These are phyloP conservation scores for Lacerta agilis DNA, from an alignment of 2,797 vertebrate species.

Conservation along the genomic window DNA sequence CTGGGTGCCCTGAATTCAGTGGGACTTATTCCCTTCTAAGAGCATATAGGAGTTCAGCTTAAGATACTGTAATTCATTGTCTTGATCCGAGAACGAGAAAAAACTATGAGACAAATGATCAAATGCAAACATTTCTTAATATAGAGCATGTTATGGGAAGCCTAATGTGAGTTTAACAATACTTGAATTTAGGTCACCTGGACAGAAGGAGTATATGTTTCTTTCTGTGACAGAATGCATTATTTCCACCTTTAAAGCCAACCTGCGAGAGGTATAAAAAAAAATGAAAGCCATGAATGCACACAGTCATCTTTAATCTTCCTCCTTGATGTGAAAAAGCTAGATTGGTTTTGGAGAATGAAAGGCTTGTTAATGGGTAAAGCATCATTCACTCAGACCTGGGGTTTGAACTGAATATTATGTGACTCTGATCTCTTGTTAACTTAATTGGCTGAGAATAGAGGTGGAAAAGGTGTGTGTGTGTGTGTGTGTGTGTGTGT, in stretches of 20 bases:
- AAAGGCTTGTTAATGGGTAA: slow-evolving; percentile 18
- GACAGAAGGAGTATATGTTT: slow-evolving; percentile 16
- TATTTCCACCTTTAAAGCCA: slow-evolving; percentile 52
- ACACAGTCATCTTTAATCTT: slow-evolving; percentile 38
- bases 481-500: too few relatives aligned
- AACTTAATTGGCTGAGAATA: fast-evolving
- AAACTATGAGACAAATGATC: not conserved
- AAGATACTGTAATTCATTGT: not conserved
- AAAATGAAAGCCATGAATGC: slow-evolving; percentile 17
- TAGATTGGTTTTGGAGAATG: slow-evolving; percentile 33
- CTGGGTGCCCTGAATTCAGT: too few relatives aligned
- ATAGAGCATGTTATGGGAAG: slow-evolving; percentile 11
- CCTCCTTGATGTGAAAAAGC: slow-evolving; percentile 25
- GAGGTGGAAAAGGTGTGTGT: fast-evolving
- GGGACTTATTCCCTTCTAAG: not conserved
- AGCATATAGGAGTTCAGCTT: not conserved
- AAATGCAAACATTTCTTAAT: not conserved
- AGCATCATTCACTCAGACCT: not conserved
- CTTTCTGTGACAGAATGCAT: slow-evolving; percentile 51
- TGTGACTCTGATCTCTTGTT: not conserved
- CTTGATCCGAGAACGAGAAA: not conserved
- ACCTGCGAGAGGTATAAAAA: not conserved
- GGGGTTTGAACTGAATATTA: not conserved
- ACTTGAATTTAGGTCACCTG: slow-evolving; percentile 46
- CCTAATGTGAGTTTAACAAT: slow-evolving; percentile 15